Conservation (phyloP, 1,140 invertebrate species). For the Atta texana region DNA sequence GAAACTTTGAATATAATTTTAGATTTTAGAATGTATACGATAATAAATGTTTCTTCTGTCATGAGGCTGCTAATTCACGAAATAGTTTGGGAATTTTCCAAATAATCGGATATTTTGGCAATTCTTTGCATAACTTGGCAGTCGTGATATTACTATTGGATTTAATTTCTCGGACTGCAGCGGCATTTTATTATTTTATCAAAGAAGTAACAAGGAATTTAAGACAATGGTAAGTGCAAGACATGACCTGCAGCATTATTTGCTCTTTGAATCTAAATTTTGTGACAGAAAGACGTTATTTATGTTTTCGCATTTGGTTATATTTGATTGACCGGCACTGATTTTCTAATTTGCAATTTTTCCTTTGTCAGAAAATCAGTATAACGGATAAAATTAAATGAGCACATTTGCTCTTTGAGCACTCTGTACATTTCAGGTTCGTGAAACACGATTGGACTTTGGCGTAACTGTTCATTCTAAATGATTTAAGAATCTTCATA, state of each 20-base stretch:
- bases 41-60: not conserved
- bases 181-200: constrained; percentile 3
- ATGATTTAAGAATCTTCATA: not conserved
- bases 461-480: constrained; percentile 34
- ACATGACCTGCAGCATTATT: not conserved
- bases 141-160: not conserved
- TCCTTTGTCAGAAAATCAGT: constrained; percentile 64
- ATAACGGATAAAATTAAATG: constrained; percentile 65
- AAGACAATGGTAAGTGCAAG: not conserved
- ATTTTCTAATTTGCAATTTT: constrained; percentile 24
- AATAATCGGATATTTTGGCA: not conserved
- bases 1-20: no score
- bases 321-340: constrained; percentile 19
- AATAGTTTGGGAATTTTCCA: constrained; percentile 9
- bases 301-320: constrained; percentile 8
- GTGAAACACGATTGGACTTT: constrained; percentile 40
- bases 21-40: not conserved
- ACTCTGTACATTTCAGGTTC: constrained; percentile 14
- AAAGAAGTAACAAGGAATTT: not conserved
- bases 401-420: not conserved
- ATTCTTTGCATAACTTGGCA: not conserved
- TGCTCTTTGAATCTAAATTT: constrained; percentile 1
- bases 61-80: not conserved
- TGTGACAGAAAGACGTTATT: not conserved
- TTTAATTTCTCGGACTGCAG: not conserved